phyloP scores from a whole-genome alignment of 1,140 invertebrate species.

The Eufriesea mexicana region DNA sequence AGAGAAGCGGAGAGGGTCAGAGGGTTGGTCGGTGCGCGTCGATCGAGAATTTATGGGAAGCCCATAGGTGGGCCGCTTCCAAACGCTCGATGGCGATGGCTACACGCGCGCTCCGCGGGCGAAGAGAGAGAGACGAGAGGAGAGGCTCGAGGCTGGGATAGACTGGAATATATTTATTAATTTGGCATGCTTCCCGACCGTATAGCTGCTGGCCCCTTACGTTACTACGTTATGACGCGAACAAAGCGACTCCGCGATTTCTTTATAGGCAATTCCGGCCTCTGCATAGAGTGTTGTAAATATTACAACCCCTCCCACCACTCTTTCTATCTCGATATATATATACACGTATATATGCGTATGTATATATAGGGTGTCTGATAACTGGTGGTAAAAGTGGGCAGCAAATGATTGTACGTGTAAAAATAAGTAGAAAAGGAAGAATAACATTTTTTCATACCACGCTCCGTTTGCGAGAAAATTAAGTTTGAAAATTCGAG shows the following conservation, averaged over 20 bases:
- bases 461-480: no score
- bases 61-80: conserved; percentile 46
- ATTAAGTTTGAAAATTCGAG: no score
- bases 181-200: conserved; percentile 80
- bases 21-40: conserved; percentile 43
- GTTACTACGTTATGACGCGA: conserved; percentile 81
- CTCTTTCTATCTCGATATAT: background rate
- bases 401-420: no score
- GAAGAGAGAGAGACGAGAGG: background rate
- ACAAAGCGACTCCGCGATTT: conserved; percentile 81
- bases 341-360: background rate
- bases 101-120: background rate
- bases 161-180: conserved; percentile 82
- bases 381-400: background rate
- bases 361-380: background rate
- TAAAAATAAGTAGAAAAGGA: no score
- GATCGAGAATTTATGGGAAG: conserved; percentile 74
- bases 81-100: conserved; percentile 30
- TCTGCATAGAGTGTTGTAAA: conserved; percentile 77
- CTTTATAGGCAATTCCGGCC: conserved; percentile 82
- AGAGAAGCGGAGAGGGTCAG: background rate
- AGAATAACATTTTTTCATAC: no score
- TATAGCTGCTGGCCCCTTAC: conserved; percentile 74
- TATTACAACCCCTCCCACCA: conserved; percentile 61
- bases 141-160: conserved; percentile 62